These are phyloP conservation scores for Drosophila mojavensis DNA, from an alignment of 1,140 invertebrate species.

Conservation along the genomic window DNA sequence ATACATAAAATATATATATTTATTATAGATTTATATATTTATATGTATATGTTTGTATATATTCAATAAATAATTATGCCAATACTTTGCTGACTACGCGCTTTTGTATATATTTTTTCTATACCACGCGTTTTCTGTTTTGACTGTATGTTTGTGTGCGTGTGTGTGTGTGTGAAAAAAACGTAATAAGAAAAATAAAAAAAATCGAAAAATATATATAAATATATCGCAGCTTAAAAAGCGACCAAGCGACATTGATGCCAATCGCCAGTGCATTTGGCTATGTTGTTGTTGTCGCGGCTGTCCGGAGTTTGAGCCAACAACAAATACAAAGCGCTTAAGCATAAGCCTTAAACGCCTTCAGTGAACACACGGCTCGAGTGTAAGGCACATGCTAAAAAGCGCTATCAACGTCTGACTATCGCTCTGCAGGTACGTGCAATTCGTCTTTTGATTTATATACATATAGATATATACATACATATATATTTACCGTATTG, in stretches of 20 bases:
- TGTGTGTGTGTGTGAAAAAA: slow-evolving; percentile 29
- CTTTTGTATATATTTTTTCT: slow-evolving; percentile 40
- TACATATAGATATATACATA: background rate
- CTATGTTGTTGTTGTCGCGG: slow-evolving; percentile 41
- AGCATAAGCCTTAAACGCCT: slow-evolving; percentile 68
- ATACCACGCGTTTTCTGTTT: slow-evolving; percentile 67
- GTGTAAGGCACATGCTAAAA: slow-evolving; percentile 52
- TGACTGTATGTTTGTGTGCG: slow-evolving; percentile 37
- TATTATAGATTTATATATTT: background rate
- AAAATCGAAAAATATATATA: slow-evolving; percentile 28
- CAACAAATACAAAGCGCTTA: slow-evolving; percentile 10
- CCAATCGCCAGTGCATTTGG: slow-evolving; percentile 66
- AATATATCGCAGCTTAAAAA: slow-evolving; percentile 54
- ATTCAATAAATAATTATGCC: slow-evolving; percentile 63
- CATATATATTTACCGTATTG: slow-evolving; percentile 19
- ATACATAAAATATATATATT: slow-evolving; percentile 11
- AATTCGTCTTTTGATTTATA: slow-evolving; percentile 74
- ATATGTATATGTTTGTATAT: slow-evolving; percentile 26
- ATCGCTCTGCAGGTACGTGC: slow-evolving; percentile 59
- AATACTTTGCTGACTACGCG: slow-evolving; percentile 64
- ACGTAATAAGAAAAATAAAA: slow-evolving; percentile 40
- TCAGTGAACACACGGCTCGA: slow-evolving; percentile 56
- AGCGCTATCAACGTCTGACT: slow-evolving; percentile 68
- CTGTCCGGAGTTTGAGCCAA: slow-evolving; percentile 45
- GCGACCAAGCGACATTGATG: slow-evolving; percentile 79